phyloP scores from a whole-genome alignment of 2,888 invertebrate genomes.

The Zaprionus bogoriensis region DNA sequence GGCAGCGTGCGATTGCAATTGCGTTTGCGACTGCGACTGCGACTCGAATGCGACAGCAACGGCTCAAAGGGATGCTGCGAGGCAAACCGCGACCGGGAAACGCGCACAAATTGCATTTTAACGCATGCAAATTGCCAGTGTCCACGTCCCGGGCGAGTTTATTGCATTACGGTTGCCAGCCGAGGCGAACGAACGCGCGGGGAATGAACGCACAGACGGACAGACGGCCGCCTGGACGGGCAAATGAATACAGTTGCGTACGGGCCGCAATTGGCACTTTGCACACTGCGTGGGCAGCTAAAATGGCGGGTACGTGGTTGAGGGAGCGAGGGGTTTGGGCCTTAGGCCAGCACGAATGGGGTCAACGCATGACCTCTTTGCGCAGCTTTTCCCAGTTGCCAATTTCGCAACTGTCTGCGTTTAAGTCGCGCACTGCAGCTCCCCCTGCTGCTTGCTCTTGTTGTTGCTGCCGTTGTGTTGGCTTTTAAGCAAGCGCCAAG shows the following conservation, averaged over 20 bases:
- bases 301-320: not conserved
- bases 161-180: slow-evolving; percentile 64
- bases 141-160: slow-evolving; percentile 56
- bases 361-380: slow-evolving; percentile 45
- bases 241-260: slow-evolving; percentile 9
- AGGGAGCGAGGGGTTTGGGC: not conserved
- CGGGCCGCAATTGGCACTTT: slow-evolving; percentile 59
- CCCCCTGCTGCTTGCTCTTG: slow-evolving; percentile 1
- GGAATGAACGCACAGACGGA: not conserved
- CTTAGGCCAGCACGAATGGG: slow-evolving; percentile 15
- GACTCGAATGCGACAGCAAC: too few relatives aligned
- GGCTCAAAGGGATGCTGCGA: slow-evolving; percentile 42
- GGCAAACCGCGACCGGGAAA: slow-evolving; percentile 48
- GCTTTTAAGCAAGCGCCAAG: slow-evolving; percentile 47
- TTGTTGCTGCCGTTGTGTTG: slow-evolving; percentile 30
- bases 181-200: slow-evolving; percentile 18
- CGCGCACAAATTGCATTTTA: slow-evolving; percentile 77
- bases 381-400: slow-evolving; percentile 17
- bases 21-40: too few relatives aligned
- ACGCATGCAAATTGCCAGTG: slow-evolving; percentile 76
- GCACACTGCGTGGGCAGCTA: slow-evolving; percentile 28
- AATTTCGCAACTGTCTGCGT: slow-evolving; percentile 41
- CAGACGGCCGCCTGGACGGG: slow-evolving; percentile 5
- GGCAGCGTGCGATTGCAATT: not conserved
- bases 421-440: slow-evolving; percentile 19